Evolutionary conservation across 2,888 invertebrate genomes (phyloP), one percentile per base, ranked within the genome.

Genomic region (Brassicogethes aeneus): DNA sequence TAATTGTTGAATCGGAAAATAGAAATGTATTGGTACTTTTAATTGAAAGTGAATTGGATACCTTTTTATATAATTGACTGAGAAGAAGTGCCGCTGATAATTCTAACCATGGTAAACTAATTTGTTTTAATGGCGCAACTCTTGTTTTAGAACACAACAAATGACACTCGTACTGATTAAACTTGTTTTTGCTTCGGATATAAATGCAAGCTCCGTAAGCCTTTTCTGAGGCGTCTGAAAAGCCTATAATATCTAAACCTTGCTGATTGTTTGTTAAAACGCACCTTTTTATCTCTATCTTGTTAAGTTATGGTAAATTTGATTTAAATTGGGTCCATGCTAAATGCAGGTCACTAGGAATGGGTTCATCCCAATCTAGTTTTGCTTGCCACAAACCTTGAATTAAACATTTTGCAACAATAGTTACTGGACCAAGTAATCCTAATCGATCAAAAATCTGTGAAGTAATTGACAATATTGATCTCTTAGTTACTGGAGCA

Each of bases 181-280:
- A 13, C 5, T 8, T 13, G 14, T 32, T 32, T 12, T 32, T 32
- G 12, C 12, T 12, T 5, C 10, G 32, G 12, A 32, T 8, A 15
- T 48, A 50, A 31, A 50, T 34, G 3, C 37, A 40, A 5, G 46
- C 44, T 5, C 43, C 46, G 17, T 48, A 48, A 2, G 40, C 46
- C 12, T 14, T 13, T 15, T 15, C 15, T 3, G 42, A 39, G 3
- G 42, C 34, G 39, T 50, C 46, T 14, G 40, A 44, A 39, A 43
- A 50, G 2, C 46, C 48, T 23, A 43, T 41, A n/a, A 46, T 16
- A 34, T 46, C 37, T 14, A 37, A 17, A 15, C 3, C 12, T 17
- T 10, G 34, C 7, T 34, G 15, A 31, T 37, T 15, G n/a, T 10
- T n/a, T 16, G 12, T 13, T 2, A 45, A 16, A 3, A 34, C 23